Conservation (phyloP, 2,888 invertebrate genomes). For the Neocrepidodera transversa region DNA sequence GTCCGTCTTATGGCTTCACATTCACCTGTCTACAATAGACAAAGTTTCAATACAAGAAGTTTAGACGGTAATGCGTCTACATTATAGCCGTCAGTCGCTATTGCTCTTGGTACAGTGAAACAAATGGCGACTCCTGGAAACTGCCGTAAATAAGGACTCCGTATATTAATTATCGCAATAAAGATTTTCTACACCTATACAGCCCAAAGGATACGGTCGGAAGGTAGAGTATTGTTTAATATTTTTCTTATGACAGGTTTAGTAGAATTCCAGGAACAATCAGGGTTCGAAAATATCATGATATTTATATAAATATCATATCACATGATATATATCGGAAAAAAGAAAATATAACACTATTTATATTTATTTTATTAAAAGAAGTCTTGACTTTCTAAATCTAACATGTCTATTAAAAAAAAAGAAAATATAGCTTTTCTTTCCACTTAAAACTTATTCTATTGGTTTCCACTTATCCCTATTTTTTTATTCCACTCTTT, state of each 20-base stretch:
- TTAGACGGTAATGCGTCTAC: conserved; percentile 40
- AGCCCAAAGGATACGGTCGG: conserved; percentile 38
- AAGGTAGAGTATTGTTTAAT: conserved; percentile 17
- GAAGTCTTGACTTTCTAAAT: no score
- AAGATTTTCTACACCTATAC: conserved; percentile 12
- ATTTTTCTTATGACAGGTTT: not conserved
- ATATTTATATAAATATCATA: no score
- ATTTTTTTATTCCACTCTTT: no score
- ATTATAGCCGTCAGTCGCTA: conserved; percentile 37
- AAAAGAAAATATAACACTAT: no score
- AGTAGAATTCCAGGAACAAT: not conserved
- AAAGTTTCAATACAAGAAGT: conserved; percentile 34
- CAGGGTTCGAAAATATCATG: no score
- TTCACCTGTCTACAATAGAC: conserved; percentile 35
- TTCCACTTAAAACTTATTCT: no score
- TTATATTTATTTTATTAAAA: no score
- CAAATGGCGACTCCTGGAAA: conserved; percentile 44
- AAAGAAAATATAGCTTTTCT: no score
- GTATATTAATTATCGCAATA: conserved; percentile 48
- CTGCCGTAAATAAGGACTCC: conserved; percentile 45
- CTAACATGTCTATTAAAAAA: no score
- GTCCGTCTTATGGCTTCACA: conserved; percentile 25
- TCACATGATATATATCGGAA: no score
- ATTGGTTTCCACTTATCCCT: no score
- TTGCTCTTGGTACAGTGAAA: conserved; percentile 44